Conservation (phyloP, 2,888 invertebrate species). For the Steromphala cineraria region DNA sequence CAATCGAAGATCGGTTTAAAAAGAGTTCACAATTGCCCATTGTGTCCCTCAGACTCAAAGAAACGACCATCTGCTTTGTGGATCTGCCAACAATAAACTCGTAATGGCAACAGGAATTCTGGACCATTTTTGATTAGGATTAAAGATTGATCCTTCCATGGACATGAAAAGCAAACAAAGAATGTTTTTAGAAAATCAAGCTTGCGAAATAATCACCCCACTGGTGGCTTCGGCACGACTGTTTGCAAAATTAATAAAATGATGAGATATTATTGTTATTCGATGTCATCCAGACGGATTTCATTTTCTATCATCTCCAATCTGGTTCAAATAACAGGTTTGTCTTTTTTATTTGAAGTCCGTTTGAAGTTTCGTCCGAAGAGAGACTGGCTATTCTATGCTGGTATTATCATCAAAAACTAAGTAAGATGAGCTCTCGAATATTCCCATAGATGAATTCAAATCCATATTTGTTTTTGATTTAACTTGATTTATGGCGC, state of each 20-base stretch:
- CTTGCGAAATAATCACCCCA: not conserved
- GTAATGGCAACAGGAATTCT: not conserved
- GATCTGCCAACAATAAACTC: not conserved
- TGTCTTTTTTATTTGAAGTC: not conserved
- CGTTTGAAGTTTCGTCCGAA: not conserved
- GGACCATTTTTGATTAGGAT: conserved; percentile 1
- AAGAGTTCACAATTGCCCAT: not conserved
- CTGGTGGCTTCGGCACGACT: not conserved
- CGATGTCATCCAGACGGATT: not conserved
- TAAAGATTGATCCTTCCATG: not conserved
- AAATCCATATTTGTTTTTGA: conserved; percentile 12
- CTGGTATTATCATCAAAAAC: not conserved
- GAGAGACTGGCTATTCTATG: not conserved
- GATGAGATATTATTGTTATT: conserved; percentile 14
- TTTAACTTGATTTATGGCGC: not conserved
- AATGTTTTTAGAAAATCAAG: not conserved
- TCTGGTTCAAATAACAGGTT: not conserved
- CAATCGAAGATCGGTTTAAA: conserved; percentile 7
- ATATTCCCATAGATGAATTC: not conserved
- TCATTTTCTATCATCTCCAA: not conserved
- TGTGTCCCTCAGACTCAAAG: conserved; percentile 6
- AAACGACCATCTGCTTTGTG: not conserved
- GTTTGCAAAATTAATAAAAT: conserved; percentile 6
- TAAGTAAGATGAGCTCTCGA: not conserved
- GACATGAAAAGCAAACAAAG: conserved; percentile 16